A percentile compares a stretch with the other conserved stretches of the same genome.
Conservation (phyloP, 2,113 vertebrate genomes). For the Pachyramphus minor region DNA sequence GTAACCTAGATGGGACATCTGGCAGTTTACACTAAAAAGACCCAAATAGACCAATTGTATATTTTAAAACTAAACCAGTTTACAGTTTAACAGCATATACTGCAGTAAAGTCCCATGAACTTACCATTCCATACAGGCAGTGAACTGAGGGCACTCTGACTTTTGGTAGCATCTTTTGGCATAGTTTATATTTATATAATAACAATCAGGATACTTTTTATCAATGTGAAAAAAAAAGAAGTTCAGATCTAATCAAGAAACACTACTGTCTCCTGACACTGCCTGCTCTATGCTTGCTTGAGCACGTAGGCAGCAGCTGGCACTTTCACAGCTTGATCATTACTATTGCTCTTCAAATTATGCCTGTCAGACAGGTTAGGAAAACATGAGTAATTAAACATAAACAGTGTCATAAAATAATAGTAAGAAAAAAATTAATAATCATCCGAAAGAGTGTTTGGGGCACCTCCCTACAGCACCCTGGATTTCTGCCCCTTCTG, state of each 20-base stretch:
- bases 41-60: background rate
- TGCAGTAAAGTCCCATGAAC: background rate
- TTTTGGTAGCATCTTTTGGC: background rate
- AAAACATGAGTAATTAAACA: constrained; percentile 56
- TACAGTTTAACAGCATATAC: background rate
- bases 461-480: constrained; percentile 17
- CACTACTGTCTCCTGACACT: background rate
- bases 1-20: background rate
- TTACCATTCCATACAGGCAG: background rate
- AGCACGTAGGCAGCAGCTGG: constrained; percentile 47
- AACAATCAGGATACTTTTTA: constrained; percentile 16
- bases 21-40: background rate
- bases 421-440: constrained; percentile 58
- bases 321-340: constrained; percentile 12
- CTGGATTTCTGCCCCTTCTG: constrained; percentile 15
- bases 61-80: background rate
- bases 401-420: constrained; percentile 16
- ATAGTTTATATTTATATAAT: constrained; percentile 10
- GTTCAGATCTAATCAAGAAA: constrained; percentile 35
- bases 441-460: constrained; percentile 21
- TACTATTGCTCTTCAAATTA: constrained; percentile 37
- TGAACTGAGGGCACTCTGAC: background rate
- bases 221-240: constrained; percentile 25
- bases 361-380: constrained; percentile 54
- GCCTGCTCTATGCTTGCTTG: constrained; percentile 43